Evolutionary conservation across 2,888 invertebrate genomes (phyloP).

Genomic region (Himalopsyche kuldschensis): DNA sequence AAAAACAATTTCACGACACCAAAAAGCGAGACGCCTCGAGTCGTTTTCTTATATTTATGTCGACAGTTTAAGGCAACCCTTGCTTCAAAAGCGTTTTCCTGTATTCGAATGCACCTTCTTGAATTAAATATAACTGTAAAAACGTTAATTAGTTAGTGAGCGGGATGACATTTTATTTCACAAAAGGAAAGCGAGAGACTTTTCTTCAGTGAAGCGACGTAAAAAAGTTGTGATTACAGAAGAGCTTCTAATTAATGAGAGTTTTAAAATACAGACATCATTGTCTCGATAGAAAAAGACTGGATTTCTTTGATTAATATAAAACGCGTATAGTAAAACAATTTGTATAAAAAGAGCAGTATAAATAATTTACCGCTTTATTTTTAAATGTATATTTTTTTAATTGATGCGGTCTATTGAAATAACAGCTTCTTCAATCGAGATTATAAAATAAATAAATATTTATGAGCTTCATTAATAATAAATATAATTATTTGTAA

Average conservation of each 20-base stretch:
- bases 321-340: not conserved
- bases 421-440: no score
- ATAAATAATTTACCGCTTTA: not conserved
- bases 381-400: not conserved
- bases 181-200: not conserved
- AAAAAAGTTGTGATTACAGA: not conserved
- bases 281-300: not conserved
- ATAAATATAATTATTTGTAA: no score
- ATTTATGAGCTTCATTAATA: no score
- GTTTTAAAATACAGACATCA: not conserved
- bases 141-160: not conserved
- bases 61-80: no score
- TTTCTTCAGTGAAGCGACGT: not conserved
- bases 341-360: not conserved
- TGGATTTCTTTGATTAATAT: not conserved
- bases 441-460: no score
- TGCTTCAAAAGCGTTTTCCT: not conserved
- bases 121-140: not conserved
- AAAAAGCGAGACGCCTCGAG: no score
- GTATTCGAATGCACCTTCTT: not conserved
- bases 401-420: not conserved
- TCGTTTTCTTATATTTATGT: no score
- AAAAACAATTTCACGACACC: no score
- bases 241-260: not conserved
- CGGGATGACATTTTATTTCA: not conserved